phyloP scores from a whole-genome alignment of 2,797 vertebrate genomes.

The Lophius americanus region DNA sequence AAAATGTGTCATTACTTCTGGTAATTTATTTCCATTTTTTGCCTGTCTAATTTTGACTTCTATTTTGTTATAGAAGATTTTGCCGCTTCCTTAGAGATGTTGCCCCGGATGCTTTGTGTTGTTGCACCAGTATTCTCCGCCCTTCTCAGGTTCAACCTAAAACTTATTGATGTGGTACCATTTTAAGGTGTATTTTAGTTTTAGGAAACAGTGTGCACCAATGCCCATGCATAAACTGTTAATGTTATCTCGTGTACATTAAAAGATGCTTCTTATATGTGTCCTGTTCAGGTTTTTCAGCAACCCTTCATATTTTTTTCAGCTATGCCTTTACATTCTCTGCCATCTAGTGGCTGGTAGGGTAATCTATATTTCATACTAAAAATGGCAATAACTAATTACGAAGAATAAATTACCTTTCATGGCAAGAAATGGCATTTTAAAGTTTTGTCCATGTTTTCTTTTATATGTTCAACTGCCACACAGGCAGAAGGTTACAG shows the following conservation, averaged over 20 bases:
- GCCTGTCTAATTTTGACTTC: conserved; percentile 39
- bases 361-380: not conserved
- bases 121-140: conserved; percentile 36
- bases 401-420: conserved; percentile 1
- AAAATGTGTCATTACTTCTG: conserved; percentile 62
- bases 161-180: conserved; percentile 52
- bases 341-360: conserved; percentile 20
- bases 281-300: conserved; percentile 24
- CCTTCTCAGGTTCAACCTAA: conserved; percentile 37
- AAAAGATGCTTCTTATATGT: conserved; percentile 67
- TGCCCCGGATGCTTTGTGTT: conserved; percentile 22
- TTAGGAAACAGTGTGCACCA: conserved; percentile 48
- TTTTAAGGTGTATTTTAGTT: conserved; percentile 42
- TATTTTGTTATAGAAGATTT: conserved; percentile 34
- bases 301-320: not conserved
- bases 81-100: conserved; percentile 32
- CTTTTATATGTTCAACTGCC: conserved; percentile 28
- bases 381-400: not conserved
- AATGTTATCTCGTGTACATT: conserved; percentile 57
- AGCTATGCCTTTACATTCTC: not conserved
- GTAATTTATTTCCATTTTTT: conserved; percentile 70
- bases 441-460: conserved; percentile 7
- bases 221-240: conserved; percentile 42
- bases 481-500: conserved; percentile 24
- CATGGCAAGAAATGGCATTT: conserved; percentile 19